Conservation (phyloP, 2,888 invertebrate species). For the Parnassius smintheus region DNA sequence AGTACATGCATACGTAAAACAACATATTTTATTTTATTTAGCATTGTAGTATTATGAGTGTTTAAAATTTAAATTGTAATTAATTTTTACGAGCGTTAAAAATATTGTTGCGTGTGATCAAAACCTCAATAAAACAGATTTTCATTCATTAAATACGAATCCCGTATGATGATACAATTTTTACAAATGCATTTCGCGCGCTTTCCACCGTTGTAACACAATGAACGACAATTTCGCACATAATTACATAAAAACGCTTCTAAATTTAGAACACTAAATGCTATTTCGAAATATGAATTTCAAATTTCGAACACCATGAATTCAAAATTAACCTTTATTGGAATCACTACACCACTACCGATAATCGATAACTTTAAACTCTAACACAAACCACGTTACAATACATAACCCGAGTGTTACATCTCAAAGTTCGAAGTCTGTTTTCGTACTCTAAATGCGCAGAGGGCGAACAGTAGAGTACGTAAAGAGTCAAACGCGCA, state of each 20-base stretch:
- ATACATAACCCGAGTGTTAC: slow-evolving; percentile 18
- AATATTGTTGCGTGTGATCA: neutral
- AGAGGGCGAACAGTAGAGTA: slow-evolving; percentile 54
- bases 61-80: neutral
- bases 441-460: neutral
- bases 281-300: too few species aligned
- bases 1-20: too few species aligned
- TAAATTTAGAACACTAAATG: neutral
- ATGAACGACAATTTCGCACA: slow-evolving; percentile 12
- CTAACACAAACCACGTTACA: slow-evolving; percentile 21
- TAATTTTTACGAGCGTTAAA: neutral
- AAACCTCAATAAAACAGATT: slow-evolving; percentile 30
- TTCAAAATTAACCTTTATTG: slow-evolving; percentile 2
- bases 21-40: too few species aligned
- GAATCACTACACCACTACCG: neutral
- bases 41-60: neutral
- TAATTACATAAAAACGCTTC: slow-evolving; percentile 6
- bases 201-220: slow-evolving; percentile 15
- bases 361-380: neutral
- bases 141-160: slow-evolving; percentile 1
- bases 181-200: slow-evolving; percentile 15
- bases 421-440: neutral
- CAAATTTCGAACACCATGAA: slow-evolving; percentile 12
- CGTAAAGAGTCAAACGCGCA: slow-evolving; percentile 66
- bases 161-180: neutral